phyloP scores from a whole-genome alignment of 2,797 vertebrate genomes.

The Microctenopoma lineatum region DNA sequence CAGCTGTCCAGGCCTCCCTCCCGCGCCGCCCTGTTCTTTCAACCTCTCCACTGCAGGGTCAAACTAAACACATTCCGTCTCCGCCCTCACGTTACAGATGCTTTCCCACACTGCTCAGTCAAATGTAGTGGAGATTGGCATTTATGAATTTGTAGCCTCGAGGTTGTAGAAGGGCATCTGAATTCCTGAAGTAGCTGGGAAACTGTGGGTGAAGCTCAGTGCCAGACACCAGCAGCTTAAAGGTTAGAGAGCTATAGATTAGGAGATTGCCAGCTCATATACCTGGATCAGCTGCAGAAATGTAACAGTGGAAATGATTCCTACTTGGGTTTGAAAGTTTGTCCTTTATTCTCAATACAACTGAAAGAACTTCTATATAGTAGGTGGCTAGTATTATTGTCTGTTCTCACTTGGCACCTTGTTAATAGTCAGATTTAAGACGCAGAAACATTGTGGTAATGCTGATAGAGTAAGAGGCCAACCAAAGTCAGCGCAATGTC shows the following conservation, averaged over 20 bases:
- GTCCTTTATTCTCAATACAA: background rate
- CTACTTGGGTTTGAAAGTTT: background rate
- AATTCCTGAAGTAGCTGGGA: slow-evolving; percentile 26
- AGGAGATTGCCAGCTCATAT: slow-evolving; percentile 8
- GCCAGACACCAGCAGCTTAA: slow-evolving; percentile 20
- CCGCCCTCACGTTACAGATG: slow-evolving; percentile 16
- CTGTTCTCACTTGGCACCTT: background rate
- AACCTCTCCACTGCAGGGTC: slow-evolving; percentile 55
- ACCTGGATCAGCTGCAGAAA: slow-evolving; percentile 6
- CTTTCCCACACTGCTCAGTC: slow-evolving; percentile 57
- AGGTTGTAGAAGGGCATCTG: slow-evolving; percentile 15
- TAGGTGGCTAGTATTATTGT: background rate
- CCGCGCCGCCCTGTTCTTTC: slow-evolving; percentile 31
- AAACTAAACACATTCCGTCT: slow-evolving; percentile 48
- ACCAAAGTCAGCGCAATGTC: background rate
- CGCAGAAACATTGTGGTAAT: background rate
- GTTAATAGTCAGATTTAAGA: background rate
- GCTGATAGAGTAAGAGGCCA: too few relatives aligned
- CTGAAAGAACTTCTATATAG: background rate
- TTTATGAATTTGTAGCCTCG: slow-evolving; percentile 6
- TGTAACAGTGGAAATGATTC: background rate
- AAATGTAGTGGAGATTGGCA: slow-evolving; percentile 8
- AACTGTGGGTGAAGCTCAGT: slow-evolving; percentile 12
- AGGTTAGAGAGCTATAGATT: background rate
- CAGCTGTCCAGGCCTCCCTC: slow-evolving; percentile 63